These are phyloP conservation scores for Dendrocincla fuliginosa DNA, from an alignment of 2,797 vertebrate genomes.

Conservation along the genomic window DNA sequence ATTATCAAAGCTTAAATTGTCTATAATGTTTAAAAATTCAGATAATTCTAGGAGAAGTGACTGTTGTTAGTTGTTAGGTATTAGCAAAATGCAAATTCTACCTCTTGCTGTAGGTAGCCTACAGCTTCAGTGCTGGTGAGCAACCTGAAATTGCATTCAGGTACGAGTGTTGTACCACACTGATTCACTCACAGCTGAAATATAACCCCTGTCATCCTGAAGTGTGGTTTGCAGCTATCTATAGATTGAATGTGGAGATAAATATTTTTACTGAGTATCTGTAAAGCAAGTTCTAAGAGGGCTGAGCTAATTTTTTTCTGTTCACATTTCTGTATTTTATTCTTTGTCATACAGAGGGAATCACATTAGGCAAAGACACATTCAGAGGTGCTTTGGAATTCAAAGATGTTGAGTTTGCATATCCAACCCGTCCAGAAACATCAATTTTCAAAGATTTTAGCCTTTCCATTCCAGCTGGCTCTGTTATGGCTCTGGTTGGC, in stretches of 20 bases:
- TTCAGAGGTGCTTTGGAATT: constrained; percentile 91
- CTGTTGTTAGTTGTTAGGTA: not conserved
- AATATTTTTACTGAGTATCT: not conserved
- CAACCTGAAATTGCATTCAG: not conserved
- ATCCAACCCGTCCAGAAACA: constrained; percentile 88
- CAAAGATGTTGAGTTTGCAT: constrained; percentile 84
- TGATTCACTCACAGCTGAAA: not conserved
- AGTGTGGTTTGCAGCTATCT: not conserved
- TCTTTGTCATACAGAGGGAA: constrained; percentile 81
- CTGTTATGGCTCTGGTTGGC: constrained; percentile 92
- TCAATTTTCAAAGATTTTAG: constrained; percentile 87
- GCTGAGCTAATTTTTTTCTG: not conserved
- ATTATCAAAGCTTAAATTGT: not conserved
- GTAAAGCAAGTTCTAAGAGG: not conserved
- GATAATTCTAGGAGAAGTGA: not conserved
- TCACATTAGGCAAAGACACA: constrained; percentile 76
- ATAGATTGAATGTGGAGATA: not conserved
- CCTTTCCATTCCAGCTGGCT: constrained; percentile 88
- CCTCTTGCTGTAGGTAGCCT: not conserved
- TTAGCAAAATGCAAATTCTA: not conserved
- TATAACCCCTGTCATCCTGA: not conserved
- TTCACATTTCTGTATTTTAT: not conserved
- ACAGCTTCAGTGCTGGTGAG: not conserved
- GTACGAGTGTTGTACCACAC: not conserved
- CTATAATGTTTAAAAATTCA: not conserved